phyloP scores from a whole-genome alignment of 1,140 invertebrate species.

The Drosophila mojavensis region DNA sequence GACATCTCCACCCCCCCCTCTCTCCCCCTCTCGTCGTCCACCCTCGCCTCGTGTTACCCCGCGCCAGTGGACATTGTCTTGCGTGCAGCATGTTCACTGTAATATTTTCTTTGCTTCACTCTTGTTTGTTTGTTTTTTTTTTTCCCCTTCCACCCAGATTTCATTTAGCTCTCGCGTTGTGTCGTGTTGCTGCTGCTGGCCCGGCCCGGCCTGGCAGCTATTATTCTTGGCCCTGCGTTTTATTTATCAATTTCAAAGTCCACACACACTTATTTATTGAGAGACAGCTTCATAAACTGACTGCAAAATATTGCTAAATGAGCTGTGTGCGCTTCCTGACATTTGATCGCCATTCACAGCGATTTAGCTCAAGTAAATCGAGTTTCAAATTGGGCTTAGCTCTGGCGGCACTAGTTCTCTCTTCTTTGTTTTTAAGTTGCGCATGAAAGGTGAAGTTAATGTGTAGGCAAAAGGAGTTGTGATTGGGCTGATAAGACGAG shows the following conservation, averaged over 20 bases:
- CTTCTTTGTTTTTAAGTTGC: too few species aligned
- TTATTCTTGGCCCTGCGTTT: conserved; percentile 48
- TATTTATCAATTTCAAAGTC: conserved; percentile 50
- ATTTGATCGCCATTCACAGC: conserved; percentile 8
- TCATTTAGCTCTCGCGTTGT: neutral
- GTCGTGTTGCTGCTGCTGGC: neutral
- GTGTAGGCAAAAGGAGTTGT: too few species aligned
- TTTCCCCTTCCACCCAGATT: neutral
- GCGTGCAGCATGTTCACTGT: conserved; percentile 34
- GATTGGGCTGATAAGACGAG: too few species aligned
- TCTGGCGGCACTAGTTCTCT: too few species aligned
- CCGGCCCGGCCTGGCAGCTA: conserved; percentile 28
- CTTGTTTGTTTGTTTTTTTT: conserved; percentile 17
- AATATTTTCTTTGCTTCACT: conserved; percentile 23
- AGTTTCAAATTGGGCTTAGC: neutral
- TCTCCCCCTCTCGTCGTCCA: neutral
- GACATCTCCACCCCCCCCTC: neutral
- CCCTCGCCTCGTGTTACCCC: neutral
- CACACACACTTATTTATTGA: conserved; percentile 33
- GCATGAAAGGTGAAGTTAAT: too few species aligned
- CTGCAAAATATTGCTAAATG: conserved; percentile 28
- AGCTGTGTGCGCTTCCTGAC: conserved; percentile 3
- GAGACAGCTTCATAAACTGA: conserved; percentile 23
- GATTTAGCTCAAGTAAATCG: neutral
- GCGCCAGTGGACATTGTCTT: conserved; percentile 26